phyloP scores from a whole-genome alignment of 2,888 invertebrate species.

The Megalurothrips usitatus region DNA sequence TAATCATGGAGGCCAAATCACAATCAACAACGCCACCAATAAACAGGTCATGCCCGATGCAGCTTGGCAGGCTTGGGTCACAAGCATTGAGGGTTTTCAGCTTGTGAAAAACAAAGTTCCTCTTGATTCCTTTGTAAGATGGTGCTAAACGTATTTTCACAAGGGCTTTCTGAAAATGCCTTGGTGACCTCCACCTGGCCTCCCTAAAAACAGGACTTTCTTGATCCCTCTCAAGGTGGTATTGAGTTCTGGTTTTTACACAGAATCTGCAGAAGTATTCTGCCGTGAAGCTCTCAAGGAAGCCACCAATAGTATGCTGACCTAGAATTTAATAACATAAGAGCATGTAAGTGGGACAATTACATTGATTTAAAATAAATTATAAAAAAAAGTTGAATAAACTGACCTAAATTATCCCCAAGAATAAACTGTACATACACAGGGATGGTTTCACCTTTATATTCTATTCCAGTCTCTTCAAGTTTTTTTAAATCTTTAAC shows the following conservation, averaged over 20 bases:
- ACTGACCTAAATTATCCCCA: background rate
- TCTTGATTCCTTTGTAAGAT: background rate
- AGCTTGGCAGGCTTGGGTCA: background rate
- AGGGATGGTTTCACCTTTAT: background rate
- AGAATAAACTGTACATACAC: background rate
- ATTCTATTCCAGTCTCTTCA: background rate
- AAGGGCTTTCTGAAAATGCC: background rate
- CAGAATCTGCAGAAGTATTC: slow-evolving; percentile 5
- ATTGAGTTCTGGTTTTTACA: background rate
- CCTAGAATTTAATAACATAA: background rate
- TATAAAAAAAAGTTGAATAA: too few species aligned
- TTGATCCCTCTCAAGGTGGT: background rate
- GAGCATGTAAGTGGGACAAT: too few species aligned
- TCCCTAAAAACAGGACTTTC: background rate
- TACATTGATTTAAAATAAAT: too few species aligned
- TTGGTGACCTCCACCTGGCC: background rate
- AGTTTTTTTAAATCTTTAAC: background rate
- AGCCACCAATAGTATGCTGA: background rate
- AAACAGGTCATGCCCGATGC: background rate
- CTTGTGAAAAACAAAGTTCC: background rate
- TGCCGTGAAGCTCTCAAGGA: background rate
- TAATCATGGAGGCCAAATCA: background rate
- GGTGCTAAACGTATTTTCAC: background rate
- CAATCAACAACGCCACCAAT: too few species aligned
- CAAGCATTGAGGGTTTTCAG: background rate